Evolutionary conservation across 2,113 vertebrate genomes (phyloP).

Genomic region (Pluvianellus socialis): DNA sequence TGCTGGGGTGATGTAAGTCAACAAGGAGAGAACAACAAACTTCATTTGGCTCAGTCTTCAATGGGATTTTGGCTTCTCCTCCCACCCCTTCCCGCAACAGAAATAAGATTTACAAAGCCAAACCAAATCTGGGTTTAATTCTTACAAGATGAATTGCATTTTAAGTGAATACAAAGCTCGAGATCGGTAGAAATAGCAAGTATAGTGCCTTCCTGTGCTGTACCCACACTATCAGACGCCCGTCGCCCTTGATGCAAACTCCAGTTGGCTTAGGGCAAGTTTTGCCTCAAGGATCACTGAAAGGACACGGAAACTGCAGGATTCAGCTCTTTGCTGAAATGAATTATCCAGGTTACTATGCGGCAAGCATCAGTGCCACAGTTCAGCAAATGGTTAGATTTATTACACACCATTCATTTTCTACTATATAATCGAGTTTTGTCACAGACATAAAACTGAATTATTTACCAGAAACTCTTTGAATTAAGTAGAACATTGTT

Average conservation of each 20-base stretch:
- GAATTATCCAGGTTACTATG: neutral
- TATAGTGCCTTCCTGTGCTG: neutral
- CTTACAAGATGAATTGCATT: neutral
- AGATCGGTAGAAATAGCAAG: neutral
- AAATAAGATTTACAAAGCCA: neutral
- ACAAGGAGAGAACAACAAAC: neutral
- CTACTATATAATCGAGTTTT: neutral
- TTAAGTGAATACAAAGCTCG: neutral
- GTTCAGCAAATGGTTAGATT: neutral
- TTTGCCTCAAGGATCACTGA: neutral
- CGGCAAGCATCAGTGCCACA: neutral
- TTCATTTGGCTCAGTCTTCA: neutral
- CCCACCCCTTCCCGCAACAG: neutral
- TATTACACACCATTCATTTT: neutral
- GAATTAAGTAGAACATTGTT: neutral
- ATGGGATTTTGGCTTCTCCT: neutral
- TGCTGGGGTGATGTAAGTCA: neutral
- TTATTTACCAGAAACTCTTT: neutral
- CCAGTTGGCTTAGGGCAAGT: neutral
- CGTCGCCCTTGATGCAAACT: neutral
- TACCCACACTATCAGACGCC: neutral
- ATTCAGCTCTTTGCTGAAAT: neutral
- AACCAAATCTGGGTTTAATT: conserved; percentile 15
- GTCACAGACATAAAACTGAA: neutral
- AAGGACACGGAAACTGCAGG: neutral